Conservation (phyloP, 2,888 invertebrate species). For the Monopis laevigella region DNA sequence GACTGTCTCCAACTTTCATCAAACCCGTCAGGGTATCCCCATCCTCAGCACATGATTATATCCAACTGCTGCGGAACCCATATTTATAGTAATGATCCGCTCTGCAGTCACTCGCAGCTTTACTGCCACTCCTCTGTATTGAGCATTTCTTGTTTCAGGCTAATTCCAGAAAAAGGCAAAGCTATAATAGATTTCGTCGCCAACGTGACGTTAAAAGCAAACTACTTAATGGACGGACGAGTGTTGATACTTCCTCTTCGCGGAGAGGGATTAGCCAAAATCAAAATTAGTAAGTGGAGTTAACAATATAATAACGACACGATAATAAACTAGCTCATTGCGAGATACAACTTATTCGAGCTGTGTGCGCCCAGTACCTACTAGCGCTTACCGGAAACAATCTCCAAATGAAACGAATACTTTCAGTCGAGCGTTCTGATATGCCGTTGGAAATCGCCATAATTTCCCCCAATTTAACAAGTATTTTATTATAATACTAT, state of each 20-base stretch:
- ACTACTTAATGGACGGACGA: slow-evolving; percentile 61
- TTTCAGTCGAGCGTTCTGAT: no score
- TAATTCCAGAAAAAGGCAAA: slow-evolving; percentile 40
- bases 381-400: no score
- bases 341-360: neutral
- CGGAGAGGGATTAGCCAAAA: slow-evolving; percentile 59
- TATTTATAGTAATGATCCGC: neutral
- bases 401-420: no score
- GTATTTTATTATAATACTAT: no score
- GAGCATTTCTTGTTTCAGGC: slow-evolving; percentile 35
- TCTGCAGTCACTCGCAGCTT: neutral
- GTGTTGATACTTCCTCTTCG: slow-evolving; percentile 60
- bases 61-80: no score
- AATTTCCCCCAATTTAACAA: no score
- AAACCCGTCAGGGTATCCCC: no score
- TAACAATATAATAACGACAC: neutral
- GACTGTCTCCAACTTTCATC: no score
- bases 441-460: no score
- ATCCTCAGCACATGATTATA: no score
- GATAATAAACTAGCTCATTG: neutral
- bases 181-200: slow-evolving; percentile 53
- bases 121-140: neutral
- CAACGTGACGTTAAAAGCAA: slow-evolving; percentile 56
- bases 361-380: no score
- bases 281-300: slow-evolving; percentile 58